Percentiles rank a stretch among this genome's conserved stretches.
These are phyloP conservation scores for Laterallus jamaicensis DNA, from an alignment of 2,113 vertebrate genomes.

Conservation along the genomic window DNA sequence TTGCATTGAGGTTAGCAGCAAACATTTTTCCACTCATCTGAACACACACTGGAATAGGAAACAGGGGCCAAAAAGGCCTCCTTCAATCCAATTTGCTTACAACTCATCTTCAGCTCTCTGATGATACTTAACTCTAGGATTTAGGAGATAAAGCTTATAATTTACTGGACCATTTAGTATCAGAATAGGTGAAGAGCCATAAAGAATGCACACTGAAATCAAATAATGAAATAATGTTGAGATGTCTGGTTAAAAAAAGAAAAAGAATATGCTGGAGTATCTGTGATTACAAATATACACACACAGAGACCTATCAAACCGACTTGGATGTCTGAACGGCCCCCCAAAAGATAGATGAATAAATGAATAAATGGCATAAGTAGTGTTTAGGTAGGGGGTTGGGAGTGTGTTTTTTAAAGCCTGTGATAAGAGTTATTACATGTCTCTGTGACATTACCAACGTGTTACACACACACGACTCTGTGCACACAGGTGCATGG, in stretches of 20 bases:
- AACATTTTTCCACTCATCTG: constrained; percentile 22
- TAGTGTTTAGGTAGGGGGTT: neutral
- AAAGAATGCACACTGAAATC: neutral
- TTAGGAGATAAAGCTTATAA: neutral
- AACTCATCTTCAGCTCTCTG: neutral
- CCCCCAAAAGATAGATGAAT: neutral
- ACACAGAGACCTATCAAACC: neutral
- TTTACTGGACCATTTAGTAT: neutral
- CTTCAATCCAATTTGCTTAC: neutral
- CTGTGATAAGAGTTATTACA: neutral
- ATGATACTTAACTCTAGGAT: neutral
- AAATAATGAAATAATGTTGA: neutral
- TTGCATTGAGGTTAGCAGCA: constrained; percentile 24
- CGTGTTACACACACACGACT: fast-evolving
- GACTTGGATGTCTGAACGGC: neutral
- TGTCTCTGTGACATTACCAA: neutral
- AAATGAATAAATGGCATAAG: neutral
- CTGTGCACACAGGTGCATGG: fast-evolving
- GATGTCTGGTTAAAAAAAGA: neutral
- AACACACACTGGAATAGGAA: neutral
- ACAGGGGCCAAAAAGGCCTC: neutral
- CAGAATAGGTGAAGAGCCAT: neutral
- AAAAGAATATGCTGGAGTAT: neutral
- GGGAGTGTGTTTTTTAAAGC: neutral
- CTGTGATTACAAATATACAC: neutral